Base-by-base conservation (phyloP, 1,140 invertebrate species). In the Cotesia vestalis region DNA sequence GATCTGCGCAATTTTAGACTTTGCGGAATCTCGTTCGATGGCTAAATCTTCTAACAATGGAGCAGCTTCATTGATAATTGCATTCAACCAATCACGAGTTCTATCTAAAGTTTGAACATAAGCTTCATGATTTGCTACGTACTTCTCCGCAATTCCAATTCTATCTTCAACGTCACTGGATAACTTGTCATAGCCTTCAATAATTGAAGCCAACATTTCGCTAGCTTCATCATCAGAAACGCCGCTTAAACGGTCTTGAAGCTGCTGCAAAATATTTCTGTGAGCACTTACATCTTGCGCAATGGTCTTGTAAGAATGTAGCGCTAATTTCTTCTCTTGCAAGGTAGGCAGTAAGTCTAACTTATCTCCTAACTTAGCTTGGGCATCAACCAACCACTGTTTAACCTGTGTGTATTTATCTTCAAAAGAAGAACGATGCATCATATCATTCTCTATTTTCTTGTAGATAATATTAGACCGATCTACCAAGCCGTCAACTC, bases 341-440 rank as follows among this genome's bases (percentile, higher is more conserved):
- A 97, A 83, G 3, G 91, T 95, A 34, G 93, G 89, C 76, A 93
- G 89, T 0, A 95, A 84, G 74, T 92, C 90, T 62, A 90, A 88
- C 64, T 90, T 90, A 52, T 90, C 89, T 0, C 90, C 89, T 9
- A 94, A 84, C 83, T 94, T 93, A 35, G 89, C 88, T 78, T 92
- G 90, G 0, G 90, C 89, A 73, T 96, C 94, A 46, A 89, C 88
- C 5, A 97, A 88, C 92, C 95, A 97, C 78, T 92, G 91, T 75
- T 91, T 91, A 4, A 94, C 90, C 86, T 96, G 94, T 60, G 90
- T 90, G 75, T 94, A 94, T 74, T 94, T 96, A 78, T 97, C 95
- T 80, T 97, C 95, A 80, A 97, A 95, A 0, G 94, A 96, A 4
- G 94, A 94, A 80, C 94, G 90, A 76, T 96, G 93, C 80, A 96